Base-by-base conservation (phyloP, 2,888 invertebrate species). In the Trachelus stipa region DNA sequence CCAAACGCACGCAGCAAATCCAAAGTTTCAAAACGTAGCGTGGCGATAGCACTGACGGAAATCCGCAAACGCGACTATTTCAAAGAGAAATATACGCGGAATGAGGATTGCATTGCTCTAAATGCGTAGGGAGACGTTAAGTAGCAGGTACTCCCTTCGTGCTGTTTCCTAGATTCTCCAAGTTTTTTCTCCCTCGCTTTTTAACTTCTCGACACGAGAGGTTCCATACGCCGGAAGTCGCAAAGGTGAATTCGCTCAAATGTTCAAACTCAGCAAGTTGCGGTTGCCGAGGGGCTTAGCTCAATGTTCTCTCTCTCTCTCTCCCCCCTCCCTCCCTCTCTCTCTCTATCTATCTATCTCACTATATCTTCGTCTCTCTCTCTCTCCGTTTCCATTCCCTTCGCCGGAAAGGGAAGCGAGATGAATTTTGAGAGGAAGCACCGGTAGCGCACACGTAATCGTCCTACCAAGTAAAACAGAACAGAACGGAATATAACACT, bases 281-380 rank as follows among this genome's bases (percentile, higher is more conserved):
- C 56, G 76, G 77, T 81, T 81, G 81, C 78, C 81, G 77, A 81
- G 81, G 81, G 81, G 80, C 76, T 81, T 81, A 69, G 78, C 69
- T 74, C 73, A 68, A 23, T 73, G 12, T 35, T 35, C n/a, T 23
- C 34, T n/a, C 23, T 33, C 73, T 73, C 79, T 34, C 34, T 30
- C 34, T 11, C 34, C 0, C 69, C 69, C 68, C 23, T 30, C n/a
- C 34, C 76, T 34, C 6, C 30, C n/a, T 23, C 34, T n/a, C 23
- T 33, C 73, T 73, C 79, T 34, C 34, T 30, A 11, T 11, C 34
- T 0, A 68, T 6, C 69, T 30, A 68, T 71, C 23, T 30, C n/a
- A n/a, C 69, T 56, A 9, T 34, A 35, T 40, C 76, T 6, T 23
- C 6, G 40, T 40, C 40, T 23, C 40, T 40, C 1, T 40, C 1